Evolutionary conservation across 2,888 invertebrate genomes (phyloP).

Genomic region (Brassicogethes aeneus): DNA sequence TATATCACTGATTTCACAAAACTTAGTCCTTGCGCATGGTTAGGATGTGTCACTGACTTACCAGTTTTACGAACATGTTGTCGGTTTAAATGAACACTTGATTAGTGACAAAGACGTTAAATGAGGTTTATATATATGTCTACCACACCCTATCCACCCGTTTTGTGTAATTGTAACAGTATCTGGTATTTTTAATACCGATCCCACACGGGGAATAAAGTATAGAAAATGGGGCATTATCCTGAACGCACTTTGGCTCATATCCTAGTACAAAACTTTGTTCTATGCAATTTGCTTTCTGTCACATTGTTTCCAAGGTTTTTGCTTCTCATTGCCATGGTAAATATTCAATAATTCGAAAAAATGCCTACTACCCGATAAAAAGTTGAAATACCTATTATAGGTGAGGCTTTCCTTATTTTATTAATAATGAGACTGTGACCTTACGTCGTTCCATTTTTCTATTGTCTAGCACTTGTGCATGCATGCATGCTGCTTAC

Average conservation of each 20-base stretch:
- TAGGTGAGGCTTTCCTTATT: slow-evolving; percentile 41
- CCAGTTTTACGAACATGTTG: slow-evolving; percentile 43
- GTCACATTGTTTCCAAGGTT: slow-evolving; percentile 38
- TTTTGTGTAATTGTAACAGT: slow-evolving; percentile 36
- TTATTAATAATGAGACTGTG: slow-evolving; percentile 30
- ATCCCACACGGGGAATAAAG: slow-evolving; percentile 36
- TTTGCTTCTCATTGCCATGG: slow-evolving; percentile 38
- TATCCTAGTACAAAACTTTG: slow-evolving; percentile 10
- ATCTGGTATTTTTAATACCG: slow-evolving; percentile 33
- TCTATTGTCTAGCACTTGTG: slow-evolving; percentile 15
- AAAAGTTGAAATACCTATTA: slow-evolving; percentile 35
- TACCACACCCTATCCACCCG: slow-evolving; percentile 36
- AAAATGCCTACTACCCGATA: slow-evolving; percentile 28
- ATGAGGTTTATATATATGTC: slow-evolving; percentile 29
- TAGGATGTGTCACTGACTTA: slow-evolving; percentile 33
- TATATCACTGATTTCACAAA: too few species aligned
- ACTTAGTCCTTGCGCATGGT: too few species aligned
- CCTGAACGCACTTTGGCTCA: slow-evolving; percentile 8
- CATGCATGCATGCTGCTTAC: too few species aligned
- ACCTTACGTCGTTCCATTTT: slow-evolving; percentile 29
- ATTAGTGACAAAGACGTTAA: slow-evolving; percentile 9
- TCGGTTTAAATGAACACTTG: slow-evolving; percentile 8
- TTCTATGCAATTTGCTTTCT: slow-evolving; percentile 26
- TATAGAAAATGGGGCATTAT: slow-evolving; percentile 23
- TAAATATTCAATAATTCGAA: slow-evolving; percentile 33